A percentile compares a stretch with the other conserved stretches of the same genome.
Conservation (phyloP, 2,888 invertebrate species). For the Epicampocera succincta region DNA sequence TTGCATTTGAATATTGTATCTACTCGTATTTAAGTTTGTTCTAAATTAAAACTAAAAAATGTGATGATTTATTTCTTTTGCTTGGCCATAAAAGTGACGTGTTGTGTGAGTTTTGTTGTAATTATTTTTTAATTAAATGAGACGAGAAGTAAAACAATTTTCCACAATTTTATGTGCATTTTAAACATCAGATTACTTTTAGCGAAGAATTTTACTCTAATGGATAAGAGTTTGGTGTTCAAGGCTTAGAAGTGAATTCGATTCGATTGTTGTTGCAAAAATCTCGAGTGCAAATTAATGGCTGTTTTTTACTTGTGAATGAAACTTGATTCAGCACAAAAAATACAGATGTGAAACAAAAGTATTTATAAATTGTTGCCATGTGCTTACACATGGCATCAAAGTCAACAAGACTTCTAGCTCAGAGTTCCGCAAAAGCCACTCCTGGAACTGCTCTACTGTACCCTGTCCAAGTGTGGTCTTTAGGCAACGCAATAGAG, state of each 20-base stretch:
- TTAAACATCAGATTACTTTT: constrained; percentile 11
- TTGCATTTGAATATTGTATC: constrained; percentile 56
- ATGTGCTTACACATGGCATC: no score
- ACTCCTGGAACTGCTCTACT: no score
- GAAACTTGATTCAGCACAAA: no score
- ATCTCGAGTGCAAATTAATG: no score
- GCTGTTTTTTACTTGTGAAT: no score
- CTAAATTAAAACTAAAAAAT: constrained; percentile 51
- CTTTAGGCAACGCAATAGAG: no score
- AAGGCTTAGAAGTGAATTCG: neutral
- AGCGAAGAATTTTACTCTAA: neutral
- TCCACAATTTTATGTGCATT: neutral
- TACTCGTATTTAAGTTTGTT: constrained; percentile 17
- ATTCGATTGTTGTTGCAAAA: no score
- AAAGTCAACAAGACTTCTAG: no score
- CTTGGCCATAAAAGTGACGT: constrained; percentile 8
- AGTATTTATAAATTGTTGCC: no score
- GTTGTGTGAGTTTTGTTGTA: constrained; percentile 19
- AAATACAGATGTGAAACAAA: no score
- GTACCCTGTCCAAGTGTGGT: no score
- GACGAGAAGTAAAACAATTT: neutral
- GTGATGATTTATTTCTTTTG: constrained; percentile 21
- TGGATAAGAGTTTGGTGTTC: neutral
- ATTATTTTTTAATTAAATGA: constrained; percentile 2
- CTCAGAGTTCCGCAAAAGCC: no score